Evolutionary conservation across 2,113 vertebrate genomes (phyloP), one percentile per base, ranked within the genome.

Genomic region (Aegithalos caudatus): DNA sequence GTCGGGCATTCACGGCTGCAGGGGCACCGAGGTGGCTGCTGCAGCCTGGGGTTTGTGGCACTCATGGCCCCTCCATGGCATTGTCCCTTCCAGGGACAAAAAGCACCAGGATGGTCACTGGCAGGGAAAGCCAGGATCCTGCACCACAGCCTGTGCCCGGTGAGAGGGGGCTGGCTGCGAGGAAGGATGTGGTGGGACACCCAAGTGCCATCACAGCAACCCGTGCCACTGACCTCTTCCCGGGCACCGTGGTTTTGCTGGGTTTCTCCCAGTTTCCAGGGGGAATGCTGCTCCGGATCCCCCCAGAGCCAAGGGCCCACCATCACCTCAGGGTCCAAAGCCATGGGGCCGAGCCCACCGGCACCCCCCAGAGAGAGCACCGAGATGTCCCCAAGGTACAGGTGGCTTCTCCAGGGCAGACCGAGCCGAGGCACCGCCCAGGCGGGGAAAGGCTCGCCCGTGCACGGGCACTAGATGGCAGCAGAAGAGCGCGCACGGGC

Each of bases 401-500:
- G n/a, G 29, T 5, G 74, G 37, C 13, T 58, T 18, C 53, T 28
- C 57, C 21, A 1, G 4, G 14, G 61, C 73, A 31, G 14, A 22
- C 40, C 4, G 50, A 11, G 8, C 23, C 11, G 24, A 31, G 60
- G 61, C 51, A 5, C 5, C 28, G 85, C 53, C 35, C 31, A 3
- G n/a, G 25, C 51, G 12, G 37, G 16, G 12, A 40, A 28, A 20
- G 33, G 13, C 66, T 35, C 24, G 24, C 24, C 54, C 21, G 14
- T 23, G 71, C 84, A 29, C 11, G 6, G 23, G 79, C 96, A 48
- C 84, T 91, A 94, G 96, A 48, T 92, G 96, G 97, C 96, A 92
- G 96, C 91, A 85, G 81, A 88, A 53, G 86, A 93, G 78, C 94
- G 77, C 51, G 7, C 12, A 48, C 6, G 1, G 28, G 6, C 12